Evolutionary conservation across 2,888 invertebrate species (phyloP).

Genomic region (Temnothorax unifasciatus): DNA sequence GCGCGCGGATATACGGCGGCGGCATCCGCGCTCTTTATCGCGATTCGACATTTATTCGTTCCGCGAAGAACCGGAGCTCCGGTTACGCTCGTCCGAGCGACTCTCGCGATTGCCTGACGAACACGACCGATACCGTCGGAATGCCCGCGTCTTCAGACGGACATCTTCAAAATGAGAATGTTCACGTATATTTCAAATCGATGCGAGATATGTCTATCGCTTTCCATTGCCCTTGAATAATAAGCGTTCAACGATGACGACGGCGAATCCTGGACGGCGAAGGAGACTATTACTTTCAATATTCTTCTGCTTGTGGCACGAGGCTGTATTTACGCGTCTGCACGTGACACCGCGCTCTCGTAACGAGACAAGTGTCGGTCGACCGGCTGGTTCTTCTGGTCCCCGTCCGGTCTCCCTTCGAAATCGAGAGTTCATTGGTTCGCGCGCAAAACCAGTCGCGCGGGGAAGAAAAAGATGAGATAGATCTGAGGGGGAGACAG

Average conservation of each 20-base stretch:
- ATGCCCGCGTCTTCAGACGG: not conserved
- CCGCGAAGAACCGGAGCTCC: conserved; percentile 45
- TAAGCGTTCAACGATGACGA: not conserved
- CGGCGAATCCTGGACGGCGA: not conserved
- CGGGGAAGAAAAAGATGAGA: conserved; percentile 63
- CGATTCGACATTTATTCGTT: conserved; percentile 69
- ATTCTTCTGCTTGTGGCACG: conserved; percentile 55
- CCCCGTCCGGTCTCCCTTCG: conserved; percentile 67
- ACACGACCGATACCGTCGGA: not conserved
- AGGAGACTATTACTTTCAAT: conserved; percentile 25
- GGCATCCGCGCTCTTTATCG: conserved; percentile 63
- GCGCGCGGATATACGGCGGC: conserved; percentile 51
- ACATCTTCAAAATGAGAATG: not conserved
- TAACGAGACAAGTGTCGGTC: conserved; percentile 73
- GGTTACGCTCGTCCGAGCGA: conserved; percentile 46
- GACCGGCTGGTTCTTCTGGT: conserved; percentile 66
- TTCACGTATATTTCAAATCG: not conserved
- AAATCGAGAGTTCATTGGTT: conserved; percentile 77
- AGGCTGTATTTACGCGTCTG: conserved; percentile 59
- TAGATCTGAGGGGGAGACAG: conserved; percentile 36
- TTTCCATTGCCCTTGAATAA: not conserved
- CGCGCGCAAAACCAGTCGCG: conserved; percentile 73
- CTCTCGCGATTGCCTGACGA: conserved; percentile 57
- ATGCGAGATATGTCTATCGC: not conserved
- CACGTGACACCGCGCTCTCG: conserved; percentile 70